These are phyloP conservation scores for Pentalonia nigronervosa DNA, from an alignment of 1,140 invertebrate genomes.

Conservation along the genomic window DNA sequence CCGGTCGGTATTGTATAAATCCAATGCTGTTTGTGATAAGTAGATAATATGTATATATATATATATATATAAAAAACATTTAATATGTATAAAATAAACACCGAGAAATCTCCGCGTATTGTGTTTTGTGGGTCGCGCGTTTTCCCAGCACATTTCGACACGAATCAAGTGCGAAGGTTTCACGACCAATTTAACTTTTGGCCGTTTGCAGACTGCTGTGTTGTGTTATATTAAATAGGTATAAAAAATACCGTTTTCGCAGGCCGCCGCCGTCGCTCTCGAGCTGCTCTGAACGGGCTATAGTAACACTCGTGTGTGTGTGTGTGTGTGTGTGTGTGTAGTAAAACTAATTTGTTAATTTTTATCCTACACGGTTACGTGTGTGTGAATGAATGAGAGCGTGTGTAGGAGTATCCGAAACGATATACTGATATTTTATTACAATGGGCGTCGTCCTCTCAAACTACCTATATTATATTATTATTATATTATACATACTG, in stretches of 20 bases:
- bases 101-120: not conserved
- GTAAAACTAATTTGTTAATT: constrained; percentile 3
- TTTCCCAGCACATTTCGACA: constrained; percentile 13
- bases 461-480: not conserved
- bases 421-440: not conserved
- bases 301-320: not conserved
- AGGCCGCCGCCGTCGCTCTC: no score
- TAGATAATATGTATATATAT: not conserved
- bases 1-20: not conserved
- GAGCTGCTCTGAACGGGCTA: not conserved
- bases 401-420: not conserved
- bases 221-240: not conserved
- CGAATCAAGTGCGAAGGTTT: constrained; percentile 12
- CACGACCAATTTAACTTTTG: constrained; percentile 10
- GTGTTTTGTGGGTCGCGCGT: not conserved
- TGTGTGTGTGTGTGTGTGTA: not conserved
- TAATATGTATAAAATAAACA: not conserved
- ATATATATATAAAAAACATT: not conserved
- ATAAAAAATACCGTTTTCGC: constrained; percentile 16
- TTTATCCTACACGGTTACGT: not conserved
- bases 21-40: not conserved
- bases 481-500: not conserved
- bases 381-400: not conserved
- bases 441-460: not conserved
- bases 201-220: not conserved